Conservation (phyloP, 1,140 invertebrate genomes). For the Cydia fagiglandana region DNA sequence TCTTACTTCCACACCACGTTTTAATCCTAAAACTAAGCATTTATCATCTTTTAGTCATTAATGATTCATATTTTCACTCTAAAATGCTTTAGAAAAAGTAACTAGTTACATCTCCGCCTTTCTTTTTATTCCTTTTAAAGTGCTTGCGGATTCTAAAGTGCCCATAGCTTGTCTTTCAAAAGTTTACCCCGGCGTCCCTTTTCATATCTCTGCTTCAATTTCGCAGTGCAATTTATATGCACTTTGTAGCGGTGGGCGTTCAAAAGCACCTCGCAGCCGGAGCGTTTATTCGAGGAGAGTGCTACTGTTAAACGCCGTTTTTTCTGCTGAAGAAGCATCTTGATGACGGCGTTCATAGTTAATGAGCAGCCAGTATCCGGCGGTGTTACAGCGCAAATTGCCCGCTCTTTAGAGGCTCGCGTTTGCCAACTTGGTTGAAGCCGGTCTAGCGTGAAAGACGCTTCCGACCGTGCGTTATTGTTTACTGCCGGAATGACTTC, state of each 20-base stretch:
- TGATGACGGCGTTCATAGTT: conserved; percentile 77
- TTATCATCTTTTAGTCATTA: background rate
- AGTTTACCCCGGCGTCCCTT: conserved; percentile 53
- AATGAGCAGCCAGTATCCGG: conserved; percentile 75
- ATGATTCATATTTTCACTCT: background rate
- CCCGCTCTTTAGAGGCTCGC: conserved; percentile 60
- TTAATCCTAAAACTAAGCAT: no score
- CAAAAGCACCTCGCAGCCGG: conserved; percentile 59
- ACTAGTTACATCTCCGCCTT: conserved; percentile 20
- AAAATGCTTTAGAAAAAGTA: conserved; percentile 20
- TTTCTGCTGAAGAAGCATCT: conserved; percentile 71
- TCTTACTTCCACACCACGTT: no score
- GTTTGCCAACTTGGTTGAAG: conserved; percentile 61
- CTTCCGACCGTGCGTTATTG: conserved; percentile 70
- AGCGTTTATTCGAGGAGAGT: conserved; percentile 67
- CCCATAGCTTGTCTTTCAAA: conserved; percentile 63
- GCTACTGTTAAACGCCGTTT: conserved; percentile 70
- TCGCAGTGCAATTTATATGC: conserved; percentile 75
- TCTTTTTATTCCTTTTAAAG: conserved; percentile 51
- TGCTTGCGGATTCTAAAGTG: conserved; percentile 60
- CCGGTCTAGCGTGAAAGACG: conserved; percentile 62
- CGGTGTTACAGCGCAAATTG: conserved; percentile 67
- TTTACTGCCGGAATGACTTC: conserved; percentile 70
- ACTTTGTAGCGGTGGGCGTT: conserved; percentile 67
- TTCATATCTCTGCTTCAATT: conserved; percentile 74